Evolutionary conservation across 2,797 vertebrate species (phyloP).

Genomic region (Cheirogaleus major): DNA sequence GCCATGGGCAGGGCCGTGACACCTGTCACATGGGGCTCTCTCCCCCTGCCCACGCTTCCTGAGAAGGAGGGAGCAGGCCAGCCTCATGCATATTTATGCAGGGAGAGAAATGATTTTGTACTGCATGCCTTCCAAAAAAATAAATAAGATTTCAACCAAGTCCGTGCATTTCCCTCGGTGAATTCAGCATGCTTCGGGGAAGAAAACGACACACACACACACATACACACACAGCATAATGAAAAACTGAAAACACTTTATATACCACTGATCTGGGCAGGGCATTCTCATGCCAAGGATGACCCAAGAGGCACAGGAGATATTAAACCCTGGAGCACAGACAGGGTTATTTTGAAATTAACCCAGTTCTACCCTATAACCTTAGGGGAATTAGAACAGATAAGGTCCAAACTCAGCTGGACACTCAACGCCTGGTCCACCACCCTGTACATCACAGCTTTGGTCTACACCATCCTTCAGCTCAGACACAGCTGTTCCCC

Average conservation of each 20-base stretch:
- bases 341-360: slow-evolving; percentile 44
- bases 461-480: background rate
- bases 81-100: slow-evolving; percentile 64
- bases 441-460: background rate
- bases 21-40: background rate
- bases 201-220: background rate
- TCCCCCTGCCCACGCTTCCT: background rate
- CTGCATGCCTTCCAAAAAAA: slow-evolving; percentile 53
- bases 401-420: background rate
- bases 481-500: background rate
- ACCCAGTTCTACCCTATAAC: slow-evolving; percentile 17
- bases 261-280: background rate
- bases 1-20: slow-evolving; percentile 21
- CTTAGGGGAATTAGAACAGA: slow-evolving; percentile 1
- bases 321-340: slow-evolving; percentile 60
- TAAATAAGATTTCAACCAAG: slow-evolving; percentile 72
- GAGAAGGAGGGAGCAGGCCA: background rate
- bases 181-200: background rate
- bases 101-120: slow-evolving; percentile 62
- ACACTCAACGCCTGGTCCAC: rapidly evolving
- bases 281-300: background rate
- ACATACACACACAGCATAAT: background rate
- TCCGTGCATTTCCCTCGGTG: background rate
- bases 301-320: slow-evolving; percentile 35
- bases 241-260: slow-evolving; percentile 37